Conservation (phyloP, 2,888 invertebrate genomes). For the Dichetophora obliterata region DNA sequence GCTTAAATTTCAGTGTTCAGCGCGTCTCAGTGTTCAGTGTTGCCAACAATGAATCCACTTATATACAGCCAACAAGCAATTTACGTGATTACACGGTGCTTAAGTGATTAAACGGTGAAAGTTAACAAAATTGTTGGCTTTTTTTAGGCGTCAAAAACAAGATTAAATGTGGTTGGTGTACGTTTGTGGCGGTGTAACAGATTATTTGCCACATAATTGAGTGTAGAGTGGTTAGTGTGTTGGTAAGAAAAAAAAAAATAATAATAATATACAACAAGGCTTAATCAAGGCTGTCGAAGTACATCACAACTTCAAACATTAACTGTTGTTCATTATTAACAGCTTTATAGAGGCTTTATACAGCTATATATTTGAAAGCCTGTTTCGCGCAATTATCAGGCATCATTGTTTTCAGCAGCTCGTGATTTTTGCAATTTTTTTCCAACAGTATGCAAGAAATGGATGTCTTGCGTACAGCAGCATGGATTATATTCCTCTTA, state of each 20-base stretch:
- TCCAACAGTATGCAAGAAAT: constrained; percentile 41
- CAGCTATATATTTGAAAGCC: not conserved
- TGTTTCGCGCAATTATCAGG: not conserved
- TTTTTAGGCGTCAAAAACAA: not conserved
- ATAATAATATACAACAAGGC: not conserved
- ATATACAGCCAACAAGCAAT: constrained; percentile 11
- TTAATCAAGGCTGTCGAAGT: not conserved
- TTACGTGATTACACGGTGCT: constrained; percentile 57
- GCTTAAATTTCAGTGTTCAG: not conserved
- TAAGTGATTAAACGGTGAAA: constrained; percentile 62
- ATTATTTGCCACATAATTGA: constrained; percentile 21
- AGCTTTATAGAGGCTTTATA: not conserved
- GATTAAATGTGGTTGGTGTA: not conserved
- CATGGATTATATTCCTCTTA: constrained; percentile 59
- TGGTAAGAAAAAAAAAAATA: not conserved
- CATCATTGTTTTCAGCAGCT: not conserved
- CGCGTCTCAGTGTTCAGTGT: constrained; percentile 13
- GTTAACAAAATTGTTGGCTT: constrained; percentile 29
- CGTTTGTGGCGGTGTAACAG: not conserved
- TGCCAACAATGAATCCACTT: constrained; percentile 36
- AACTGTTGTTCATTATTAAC: not conserved
- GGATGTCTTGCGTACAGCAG: constrained; percentile 52
- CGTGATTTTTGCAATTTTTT: constrained; percentile 20
- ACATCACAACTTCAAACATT: not conserved
- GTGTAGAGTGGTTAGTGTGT: not conserved